Evolutionary conservation across 2,797 vertebrate genomes (phyloP).

Genomic region (Lycodopsis pacificus): DNA sequence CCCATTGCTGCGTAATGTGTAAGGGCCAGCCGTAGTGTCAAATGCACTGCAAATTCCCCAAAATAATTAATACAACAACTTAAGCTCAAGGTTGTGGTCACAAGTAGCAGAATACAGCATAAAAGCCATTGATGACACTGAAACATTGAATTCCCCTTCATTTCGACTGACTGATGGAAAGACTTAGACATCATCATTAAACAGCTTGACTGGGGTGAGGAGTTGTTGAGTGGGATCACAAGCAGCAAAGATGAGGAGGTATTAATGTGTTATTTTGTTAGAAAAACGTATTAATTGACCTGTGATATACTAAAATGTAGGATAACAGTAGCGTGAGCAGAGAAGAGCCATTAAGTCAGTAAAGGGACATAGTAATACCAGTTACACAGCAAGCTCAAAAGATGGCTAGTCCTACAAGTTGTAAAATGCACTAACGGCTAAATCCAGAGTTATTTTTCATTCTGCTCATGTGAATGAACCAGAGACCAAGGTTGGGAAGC

Average conservation of each 20-base stretch:
- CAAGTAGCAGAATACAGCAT: constrained; percentile 4
- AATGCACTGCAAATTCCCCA: background rate
- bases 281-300: background rate
- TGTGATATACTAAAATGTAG: background rate
- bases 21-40: background rate
- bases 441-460: background rate
- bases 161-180: constrained; percentile 21
- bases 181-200: constrained; percentile 17
- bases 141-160: constrained; percentile 15
- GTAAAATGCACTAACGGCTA: background rate
- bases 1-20: background rate
- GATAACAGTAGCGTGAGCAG: background rate
- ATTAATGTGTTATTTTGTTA: constrained; percentile 15
- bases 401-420: background rate
- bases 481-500: background rate
- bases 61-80: background rate
- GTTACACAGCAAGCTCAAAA: background rate
- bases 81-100: background rate
- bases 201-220: background rate
- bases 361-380: background rate
- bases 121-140: background rate
- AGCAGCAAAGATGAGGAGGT: constrained; percentile 2
- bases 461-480: background rate
- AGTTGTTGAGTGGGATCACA: background rate
- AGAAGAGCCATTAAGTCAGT: background rate